Evolutionary conservation across 2,888 invertebrate genomes (phyloP), one percentile per base, ranked within the genome.

Genomic region (Seladonia tumulorum): DNA sequence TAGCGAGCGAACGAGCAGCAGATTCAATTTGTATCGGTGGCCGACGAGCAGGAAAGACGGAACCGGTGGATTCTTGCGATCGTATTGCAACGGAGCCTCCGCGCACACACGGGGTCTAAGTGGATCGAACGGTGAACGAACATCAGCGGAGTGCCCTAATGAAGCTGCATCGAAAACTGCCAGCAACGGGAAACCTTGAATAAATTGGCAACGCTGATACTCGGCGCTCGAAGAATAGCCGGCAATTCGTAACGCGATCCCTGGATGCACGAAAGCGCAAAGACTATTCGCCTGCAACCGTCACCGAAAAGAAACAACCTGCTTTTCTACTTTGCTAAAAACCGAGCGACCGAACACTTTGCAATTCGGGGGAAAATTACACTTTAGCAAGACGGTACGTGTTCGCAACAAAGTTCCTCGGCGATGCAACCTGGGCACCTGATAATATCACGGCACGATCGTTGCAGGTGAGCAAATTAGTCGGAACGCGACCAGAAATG

Each of bases 11-110:
- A 82, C 75, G 53, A 57, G 60, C 68, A 57, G 39, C 72, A 57
- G 80, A 90, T 86, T 86, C 76, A 78, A 90, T 89, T 90, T 77
- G 82, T 84, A 79, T 78, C 81, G 73, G 42, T 16, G 66, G 45
- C 45, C 42, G 45, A 70, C 42, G 60, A 47, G 35, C 45, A 29
- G 25, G n/a, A 70, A 63, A 45, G 22, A 57, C 29, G 42, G 22
- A 57, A 72, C 39, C 25, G n/a, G 60, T 81, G 47, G 86, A 86
- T 76, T 70, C 60, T 77, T 35, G 57, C 57, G 79, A 83, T 87
- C 47, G 45, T 76, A 80, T 83, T 82, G 60, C 60, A 60, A 14
- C 25, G 12, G 12, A 14, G 12, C 60, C 22, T 25, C 25, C n/a
- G 68, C 77, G 39, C 57, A 47, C 47, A 35, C 72, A 4, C n/a